Base-by-base conservation (phyloP, 92 coral and sea anemone genomes). In the Palythoa heliodiscus region DNA sequence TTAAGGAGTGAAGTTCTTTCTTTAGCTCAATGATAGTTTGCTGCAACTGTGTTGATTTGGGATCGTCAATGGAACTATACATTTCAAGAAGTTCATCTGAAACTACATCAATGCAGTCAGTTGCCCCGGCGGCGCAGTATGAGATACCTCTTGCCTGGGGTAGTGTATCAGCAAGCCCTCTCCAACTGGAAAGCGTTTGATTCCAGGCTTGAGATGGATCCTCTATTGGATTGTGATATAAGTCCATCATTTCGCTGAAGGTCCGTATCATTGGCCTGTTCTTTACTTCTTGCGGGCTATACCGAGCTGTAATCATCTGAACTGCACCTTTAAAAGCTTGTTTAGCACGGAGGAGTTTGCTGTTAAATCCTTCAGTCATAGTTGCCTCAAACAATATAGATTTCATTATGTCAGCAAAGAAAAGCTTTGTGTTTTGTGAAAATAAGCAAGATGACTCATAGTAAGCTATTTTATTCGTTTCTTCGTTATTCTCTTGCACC, bases 151-250 rank as follows among this genome's bases (percentile, higher is more conserved):
- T 55, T 8, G 53, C 84, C 12, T 75, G 54, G 8, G 92, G 88
- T 5, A 89, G 77, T 12, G 77, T 87, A 66, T 92, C 95, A 5
- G 82, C 88, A 40, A 87, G 86, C 8, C 90, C 91, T 82, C 78
- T 89, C 95, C 95, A 92, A 61, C 77, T 77, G 17, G 82, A 78
- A 40, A 92, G 67, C 37, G 87, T 87, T 54, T 89, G 88, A 71
- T 89, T 87, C 92, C 92, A 89, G 57, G 83, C 85, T 24, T 76
- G 55, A 15, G 75, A 69, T 20, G 89, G 70, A 61, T 86, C 75
- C 71, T 82, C 55, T 25, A 64, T 48, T 15, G 87, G 50, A 5
- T 53, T 37, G 55, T 74, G 86, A 35, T 70, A 75, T 9, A 22
- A 17, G 1, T 88, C 70, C 1, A 86, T 64, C 48, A 81, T 43